A percentile compares a stretch with the other conserved stretches of the same genome.
These are phyloP conservation scores for Heloderma charlesbogerti DNA, from an alignment of 2,113 vertebrate genomes.

Conservation along the genomic window DNA sequence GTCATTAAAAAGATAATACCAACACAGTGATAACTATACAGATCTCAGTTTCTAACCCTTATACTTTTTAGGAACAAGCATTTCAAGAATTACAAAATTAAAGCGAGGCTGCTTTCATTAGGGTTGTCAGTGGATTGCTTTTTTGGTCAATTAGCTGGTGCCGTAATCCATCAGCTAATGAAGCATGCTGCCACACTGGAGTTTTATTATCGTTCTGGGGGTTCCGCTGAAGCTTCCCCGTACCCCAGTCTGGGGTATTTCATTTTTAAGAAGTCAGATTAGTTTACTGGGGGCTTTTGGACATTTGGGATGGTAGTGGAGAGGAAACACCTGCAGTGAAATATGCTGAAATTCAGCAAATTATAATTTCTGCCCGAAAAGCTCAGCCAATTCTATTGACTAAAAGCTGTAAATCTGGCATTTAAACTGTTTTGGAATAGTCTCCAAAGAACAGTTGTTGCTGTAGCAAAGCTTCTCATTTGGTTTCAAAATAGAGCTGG, in stretches of 20 bases:
- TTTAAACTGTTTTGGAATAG: slow-evolving; percentile 6
- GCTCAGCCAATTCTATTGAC: not conserved
- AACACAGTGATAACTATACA: not conserved
- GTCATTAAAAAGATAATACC: not conserved
- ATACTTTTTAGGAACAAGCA: not conserved
- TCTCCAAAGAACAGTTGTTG: not conserved
- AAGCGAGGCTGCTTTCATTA: not conserved
- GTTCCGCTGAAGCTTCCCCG: not conserved
- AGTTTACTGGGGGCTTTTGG: not conserved
- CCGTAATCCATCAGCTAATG: not conserved
- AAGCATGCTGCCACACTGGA: not conserved
- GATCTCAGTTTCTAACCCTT: not conserved
- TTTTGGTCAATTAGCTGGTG: not conserved
- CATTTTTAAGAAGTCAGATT: not conserved
- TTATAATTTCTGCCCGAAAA: slow-evolving; percentile 3
- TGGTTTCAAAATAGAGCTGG: slow-evolving; percentile 1
- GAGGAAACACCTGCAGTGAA: not conserved
- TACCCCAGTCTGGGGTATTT: not conserved
- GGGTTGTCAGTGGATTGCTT: not conserved
- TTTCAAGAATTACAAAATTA: not conserved
- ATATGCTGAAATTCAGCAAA: not conserved
- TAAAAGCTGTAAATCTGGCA: not conserved
- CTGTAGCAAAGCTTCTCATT: not conserved
- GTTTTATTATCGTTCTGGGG: not conserved
- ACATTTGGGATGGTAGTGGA: not conserved